Evolutionary conservation across 2,113 vertebrate genomes (phyloP), one percentile per base, ranked within the genome.

Genomic region (Burhinus oedicnemus): DNA sequence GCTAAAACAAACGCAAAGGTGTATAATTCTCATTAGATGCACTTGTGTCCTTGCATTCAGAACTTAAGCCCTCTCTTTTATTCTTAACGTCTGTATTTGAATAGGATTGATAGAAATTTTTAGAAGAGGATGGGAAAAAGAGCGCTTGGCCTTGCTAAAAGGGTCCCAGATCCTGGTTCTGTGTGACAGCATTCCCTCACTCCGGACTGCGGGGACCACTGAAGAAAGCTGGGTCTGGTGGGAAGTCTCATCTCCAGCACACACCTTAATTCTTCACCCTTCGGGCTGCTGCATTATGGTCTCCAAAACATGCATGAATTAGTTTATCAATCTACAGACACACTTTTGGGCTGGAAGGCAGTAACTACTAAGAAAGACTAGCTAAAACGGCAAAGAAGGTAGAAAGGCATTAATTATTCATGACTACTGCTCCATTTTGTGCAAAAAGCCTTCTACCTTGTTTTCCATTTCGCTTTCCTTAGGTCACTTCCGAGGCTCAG

Each of bases 401-500:
- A 80, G 47, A 81, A 76, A 64, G 0, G 58, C 62, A 55, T 94
- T 72, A 27, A 83, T 80, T 94, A 90, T 85, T 91, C 45, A 96
- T 40, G 47, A 12, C 26, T 19, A 1, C 36, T 54, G 38, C 38
- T 87, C 44, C 89, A 70, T 86, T 92, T 76, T 93, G 85, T n/a
- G 83, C 55, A 89, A 90, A 94, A 93, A 93, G 79, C 90, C 16
- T 90, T 86, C 87, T 77, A 44, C 84, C 51, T 91, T 34, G 45
- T 70, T 90, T 87, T 87, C 62, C 65, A 57, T 55, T 82, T 83
- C 4, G 5, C 71, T 87, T 66, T 87, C 30, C 47, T 79, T 32
- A 38, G 89, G 89, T 93, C 62, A 34, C 30, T 86, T 58, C 87
- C 1, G 6, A 87, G 77, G 52, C 61, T 76, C 29, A 38, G 65